Evolutionary conservation across 2,113 vertebrate genomes (phyloP).

Genomic region (Tragelaphus scriptus): DNA sequence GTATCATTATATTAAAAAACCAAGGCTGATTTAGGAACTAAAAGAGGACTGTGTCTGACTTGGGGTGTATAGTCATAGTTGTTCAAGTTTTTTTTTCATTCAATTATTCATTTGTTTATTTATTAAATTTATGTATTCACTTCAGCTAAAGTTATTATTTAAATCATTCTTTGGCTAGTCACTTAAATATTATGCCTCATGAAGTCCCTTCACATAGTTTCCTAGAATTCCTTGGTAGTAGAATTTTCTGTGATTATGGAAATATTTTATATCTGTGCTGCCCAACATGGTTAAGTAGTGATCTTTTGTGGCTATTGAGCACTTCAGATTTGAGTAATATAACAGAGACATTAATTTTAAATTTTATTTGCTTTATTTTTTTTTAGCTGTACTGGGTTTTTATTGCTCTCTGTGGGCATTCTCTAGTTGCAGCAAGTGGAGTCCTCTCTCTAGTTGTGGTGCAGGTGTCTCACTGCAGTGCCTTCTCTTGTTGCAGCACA

Average conservation of each 20-base stretch:
- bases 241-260: not conserved
- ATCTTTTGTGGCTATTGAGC: not conserved
- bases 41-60: not conserved
- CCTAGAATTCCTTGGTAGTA: not conserved
- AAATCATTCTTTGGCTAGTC: not conserved
- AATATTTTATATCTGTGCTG: not conserved
- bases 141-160: not conserved
- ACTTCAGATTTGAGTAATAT: not conserved
- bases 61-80: not conserved
- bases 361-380: not conserved
- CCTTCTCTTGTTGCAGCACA: not conserved
- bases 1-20: not conserved
- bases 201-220: not conserved
- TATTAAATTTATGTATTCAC: not conserved
- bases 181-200: not conserved
- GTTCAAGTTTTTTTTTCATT: not conserved
- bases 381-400: not conserved
- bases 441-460: not conserved
- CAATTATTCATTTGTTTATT: not conserved
- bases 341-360: not conserved
- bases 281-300: not conserved
- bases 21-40: not conserved
- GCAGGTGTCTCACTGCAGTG: fast-evolving
- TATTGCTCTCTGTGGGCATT: not conserved
- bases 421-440: not conserved